These are phyloP conservation scores for Sorex fumeus DNA, from an alignment of 2,113 vertebrate species.

Conservation along the genomic window DNA sequence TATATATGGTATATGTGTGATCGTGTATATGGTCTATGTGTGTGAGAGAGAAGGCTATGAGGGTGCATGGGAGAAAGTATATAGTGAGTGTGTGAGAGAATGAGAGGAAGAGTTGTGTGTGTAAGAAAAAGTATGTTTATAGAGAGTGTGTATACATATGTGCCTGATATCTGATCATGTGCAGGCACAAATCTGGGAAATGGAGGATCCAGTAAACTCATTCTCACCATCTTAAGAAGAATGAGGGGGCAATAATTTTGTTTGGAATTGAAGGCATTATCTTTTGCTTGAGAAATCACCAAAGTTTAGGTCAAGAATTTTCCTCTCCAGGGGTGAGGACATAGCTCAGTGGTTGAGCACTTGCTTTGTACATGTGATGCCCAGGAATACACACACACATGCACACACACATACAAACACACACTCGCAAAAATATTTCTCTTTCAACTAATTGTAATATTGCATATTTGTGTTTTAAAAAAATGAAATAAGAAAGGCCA, in stretches of 20 bases:
- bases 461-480: not conserved
- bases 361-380: no score
- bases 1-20: not conserved
- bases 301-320: constrained; percentile 12
- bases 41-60: not conserved
- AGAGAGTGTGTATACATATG: no score
- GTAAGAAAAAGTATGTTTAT: no score
- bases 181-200: not conserved
- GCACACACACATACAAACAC: no score
- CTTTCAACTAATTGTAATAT: not conserved
- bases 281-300: constrained; percentile 49
- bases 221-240: constrained; percentile 15
- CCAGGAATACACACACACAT: no score
- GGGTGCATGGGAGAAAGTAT: not conserved
- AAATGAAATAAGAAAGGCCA: no score
- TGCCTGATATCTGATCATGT: not conserved
- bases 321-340: not conserved
- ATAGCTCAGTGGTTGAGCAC: no score
- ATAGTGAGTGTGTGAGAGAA: not conserved
- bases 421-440: not conserved
- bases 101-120: no score
- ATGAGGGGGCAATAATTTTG: not conserved
- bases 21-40: no score
- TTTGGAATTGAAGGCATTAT: not conserved
- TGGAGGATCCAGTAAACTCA: not conserved